Conservation (phyloP, 2,888 invertebrate species). For the Drosophila nr. perissopoda region DNA sequence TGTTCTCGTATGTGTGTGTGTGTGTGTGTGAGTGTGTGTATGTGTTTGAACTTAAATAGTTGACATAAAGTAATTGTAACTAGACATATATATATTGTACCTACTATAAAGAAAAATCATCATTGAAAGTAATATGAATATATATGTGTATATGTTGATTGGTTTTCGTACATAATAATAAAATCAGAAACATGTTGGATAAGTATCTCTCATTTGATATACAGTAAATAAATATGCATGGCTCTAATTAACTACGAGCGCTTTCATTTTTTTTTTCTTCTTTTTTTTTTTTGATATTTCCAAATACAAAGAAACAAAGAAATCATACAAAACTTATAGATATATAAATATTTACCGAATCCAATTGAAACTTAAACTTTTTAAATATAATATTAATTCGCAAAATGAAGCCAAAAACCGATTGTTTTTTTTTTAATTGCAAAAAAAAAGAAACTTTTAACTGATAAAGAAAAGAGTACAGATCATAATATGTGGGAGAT, state of each 20-base stretch:
- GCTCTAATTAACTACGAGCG: constrained; percentile 45
- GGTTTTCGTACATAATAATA: constrained; percentile 25
- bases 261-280: constrained; percentile 1
- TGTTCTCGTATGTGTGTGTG: constrained; percentile 7
- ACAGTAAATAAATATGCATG: constrained; percentile 68
- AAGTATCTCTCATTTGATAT: constrained; percentile 40
- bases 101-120: constrained; percentile 54
- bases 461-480: constrained; percentile 38
- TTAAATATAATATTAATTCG: constrained; percentile 10
- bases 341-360: constrained; percentile 21
- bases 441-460: constrained; percentile 7
- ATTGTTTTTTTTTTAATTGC: constrained; percentile 9
- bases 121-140: constrained; percentile 44
- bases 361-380: constrained; percentile 38
- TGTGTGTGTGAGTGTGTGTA: constrained; percentile 4
- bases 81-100: constrained; percentile 41
- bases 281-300: constrained; percentile 19
- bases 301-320: constrained; percentile 51
- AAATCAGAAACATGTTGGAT: constrained; percentile 39
- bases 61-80: constrained; percentile 47
- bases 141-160: constrained; percentile 1
- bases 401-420: constrained; percentile 36
- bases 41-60: constrained; percentile 37
- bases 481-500: constrained; percentile 12
- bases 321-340: constrained; percentile 52